Conservation (phyloP, 2,113 vertebrate genomes). For the Dolichallabes microphthalmus region DNA sequence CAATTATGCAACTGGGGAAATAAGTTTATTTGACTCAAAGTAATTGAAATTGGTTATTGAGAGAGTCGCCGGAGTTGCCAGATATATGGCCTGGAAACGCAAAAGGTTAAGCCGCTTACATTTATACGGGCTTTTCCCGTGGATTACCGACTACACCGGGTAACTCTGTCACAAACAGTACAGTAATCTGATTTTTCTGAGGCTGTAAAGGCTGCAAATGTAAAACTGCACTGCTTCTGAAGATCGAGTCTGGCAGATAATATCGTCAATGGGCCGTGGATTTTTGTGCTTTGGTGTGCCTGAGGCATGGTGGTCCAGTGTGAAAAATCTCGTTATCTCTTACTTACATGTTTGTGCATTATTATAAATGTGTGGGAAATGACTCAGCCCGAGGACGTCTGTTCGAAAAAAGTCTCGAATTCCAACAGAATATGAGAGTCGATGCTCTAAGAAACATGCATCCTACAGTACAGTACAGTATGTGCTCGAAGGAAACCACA, state of each 20-base stretch:
- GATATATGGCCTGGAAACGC: slow-evolving; percentile 37
- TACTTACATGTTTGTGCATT: slow-evolving; percentile 10
- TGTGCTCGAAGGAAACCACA: background rate
- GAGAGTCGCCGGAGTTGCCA: slow-evolving; percentile 13
- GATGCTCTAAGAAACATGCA: slow-evolving; percentile 4
- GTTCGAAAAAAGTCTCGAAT: background rate
- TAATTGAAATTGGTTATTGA: slow-evolving; percentile 27
- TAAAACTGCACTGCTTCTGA: background rate
- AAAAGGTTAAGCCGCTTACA: slow-evolving; percentile 49
- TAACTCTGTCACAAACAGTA: slow-evolving; percentile 37
- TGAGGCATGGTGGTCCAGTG: background rate
- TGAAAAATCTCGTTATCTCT: slow-evolving; percentile 23
- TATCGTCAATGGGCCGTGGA: background rate
- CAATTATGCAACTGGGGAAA: slow-evolving; percentile 16
- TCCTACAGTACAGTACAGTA: no score
- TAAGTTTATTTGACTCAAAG: slow-evolving; percentile 28
- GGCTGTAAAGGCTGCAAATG: background rate
- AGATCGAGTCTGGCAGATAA: slow-evolving; percentile 16
- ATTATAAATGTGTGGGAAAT: slow-evolving; percentile 6
- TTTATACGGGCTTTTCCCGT: slow-evolving; percentile 26
- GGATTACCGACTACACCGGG: slow-evolving; percentile 24
- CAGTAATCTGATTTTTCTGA: slow-evolving; percentile 30
- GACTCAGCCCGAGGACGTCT: slow-evolving; percentile 8
- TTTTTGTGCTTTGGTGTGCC: background rate
- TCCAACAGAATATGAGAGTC: background rate